phyloP scores from a whole-genome alignment of 1,140 invertebrate species.

The Arion vulgaris region DNA sequence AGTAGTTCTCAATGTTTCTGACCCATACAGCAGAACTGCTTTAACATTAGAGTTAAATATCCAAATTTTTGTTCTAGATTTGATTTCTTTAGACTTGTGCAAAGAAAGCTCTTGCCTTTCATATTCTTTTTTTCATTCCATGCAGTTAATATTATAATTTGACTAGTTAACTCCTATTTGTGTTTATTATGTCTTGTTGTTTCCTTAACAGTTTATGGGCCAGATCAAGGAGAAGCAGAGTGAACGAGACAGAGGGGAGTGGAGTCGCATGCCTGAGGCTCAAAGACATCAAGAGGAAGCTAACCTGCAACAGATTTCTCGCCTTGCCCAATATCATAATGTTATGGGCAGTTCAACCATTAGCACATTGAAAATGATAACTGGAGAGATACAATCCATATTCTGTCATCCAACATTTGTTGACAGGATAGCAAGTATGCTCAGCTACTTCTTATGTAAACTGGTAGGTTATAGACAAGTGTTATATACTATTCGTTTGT shows the following conservation, averaged over 20 bases:
- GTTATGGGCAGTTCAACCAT: constrained; percentile 92
- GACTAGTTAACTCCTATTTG: too few relatives aligned
- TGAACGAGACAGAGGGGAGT: constrained; percentile 81
- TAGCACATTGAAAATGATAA: constrained; percentile 85
- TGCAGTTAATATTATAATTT: too few relatives aligned
- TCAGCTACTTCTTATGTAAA: constrained; percentile 94
- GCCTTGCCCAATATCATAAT: constrained; percentile 92
- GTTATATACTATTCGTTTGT: too few relatives aligned
- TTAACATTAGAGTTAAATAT: too few relatives aligned
- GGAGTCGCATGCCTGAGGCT: constrained; percentile 78
- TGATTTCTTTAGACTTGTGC: too few relatives aligned
- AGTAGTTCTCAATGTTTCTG: too few relatives aligned
- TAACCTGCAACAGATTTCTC: constrained; percentile 85
- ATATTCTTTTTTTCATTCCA: too few relatives aligned
- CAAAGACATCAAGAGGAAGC: constrained; percentile 85
- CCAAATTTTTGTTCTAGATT: too few relatives aligned
- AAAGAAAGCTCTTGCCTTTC: too few relatives aligned
- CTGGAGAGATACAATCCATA: constrained; percentile 85
- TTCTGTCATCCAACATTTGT: constrained; percentile 94
- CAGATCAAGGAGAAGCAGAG: constrained; percentile 74
- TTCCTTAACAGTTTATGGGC: constrained; percentile 70
- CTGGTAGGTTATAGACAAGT: constrained; percentile 80
- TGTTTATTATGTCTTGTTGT: too few relatives aligned
- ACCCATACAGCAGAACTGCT: too few relatives aligned
- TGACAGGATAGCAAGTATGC: constrained; percentile 92